phyloP scores from a whole-genome alignment of 2,888 invertebrate genomes.

The Morpho deidamia region DNA sequence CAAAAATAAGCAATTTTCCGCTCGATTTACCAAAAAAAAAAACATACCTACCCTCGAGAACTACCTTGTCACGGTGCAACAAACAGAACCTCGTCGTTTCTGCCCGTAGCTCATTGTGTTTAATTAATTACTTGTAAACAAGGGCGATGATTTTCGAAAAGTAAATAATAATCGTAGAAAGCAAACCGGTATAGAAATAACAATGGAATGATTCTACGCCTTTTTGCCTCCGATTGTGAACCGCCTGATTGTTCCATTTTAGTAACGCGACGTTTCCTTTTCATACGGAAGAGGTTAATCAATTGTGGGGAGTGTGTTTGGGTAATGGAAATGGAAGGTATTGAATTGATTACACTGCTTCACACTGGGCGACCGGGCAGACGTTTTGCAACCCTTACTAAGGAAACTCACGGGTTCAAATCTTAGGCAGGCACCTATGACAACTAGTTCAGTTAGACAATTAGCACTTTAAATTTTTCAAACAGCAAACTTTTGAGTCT shows the following conservation, averaged over 20 bases:
- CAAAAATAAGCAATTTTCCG: conserved; percentile 65
- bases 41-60: conserved; percentile 46
- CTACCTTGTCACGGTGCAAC: conserved; percentile 58
- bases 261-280: conserved; percentile 28
- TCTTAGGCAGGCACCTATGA: no score
- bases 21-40: conserved; percentile 65
- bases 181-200: conserved; percentile 58
- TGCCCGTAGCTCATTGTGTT: conserved; percentile 54
- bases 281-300: conserved; percentile 13
- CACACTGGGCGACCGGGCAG: no score
- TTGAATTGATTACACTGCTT: no score
- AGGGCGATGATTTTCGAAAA: conserved; percentile 73
- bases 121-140: conserved; percentile 77
- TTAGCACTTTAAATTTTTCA: no score
- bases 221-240: conserved; percentile 35
- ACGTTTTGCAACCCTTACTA: no score
- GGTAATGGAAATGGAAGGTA: neutral
- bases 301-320: neutral
- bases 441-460: no score
- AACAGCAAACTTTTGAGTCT: no score
- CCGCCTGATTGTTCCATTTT: conserved; percentile 27
- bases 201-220: conserved; percentile 56
- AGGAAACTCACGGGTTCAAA: no score
- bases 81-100: conserved; percentile 37
- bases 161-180: conserved; percentile 68